These are phyloP conservation scores for Serripes groenlandicus DNA, from an alignment of 2,888 invertebrate species.

Conservation along the genomic window DNA sequence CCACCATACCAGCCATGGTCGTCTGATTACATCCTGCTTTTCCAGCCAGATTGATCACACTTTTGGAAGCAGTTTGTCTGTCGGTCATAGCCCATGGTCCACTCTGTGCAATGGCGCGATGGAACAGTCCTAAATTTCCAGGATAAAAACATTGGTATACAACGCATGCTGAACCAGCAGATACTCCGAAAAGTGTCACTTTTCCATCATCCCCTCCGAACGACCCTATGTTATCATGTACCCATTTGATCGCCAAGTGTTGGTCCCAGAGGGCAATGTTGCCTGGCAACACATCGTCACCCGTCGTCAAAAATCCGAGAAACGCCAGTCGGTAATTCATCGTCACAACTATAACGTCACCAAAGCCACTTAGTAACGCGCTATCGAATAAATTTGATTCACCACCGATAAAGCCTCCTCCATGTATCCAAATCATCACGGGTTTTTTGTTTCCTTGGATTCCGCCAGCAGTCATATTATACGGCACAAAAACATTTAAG, in stretches of 20 bases:
- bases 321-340: constrained; percentile 59
- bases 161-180: constrained; percentile 54
- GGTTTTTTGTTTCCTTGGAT: constrained; percentile 18
- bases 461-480: not conserved
- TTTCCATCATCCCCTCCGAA: constrained; percentile 47
- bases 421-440: constrained; percentile 61
- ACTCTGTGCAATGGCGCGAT: constrained; percentile 41
- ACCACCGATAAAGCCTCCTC: constrained; percentile 51
- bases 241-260: constrained; percentile 62
- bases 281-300: constrained; percentile 33
- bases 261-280: constrained; percentile 65
- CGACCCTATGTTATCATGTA: constrained; percentile 54
- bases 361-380: not conserved
- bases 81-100: constrained; percentile 31
- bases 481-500: constrained; percentile 4
- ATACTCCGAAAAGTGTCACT: constrained; percentile 62
- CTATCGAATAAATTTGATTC: constrained; percentile 5
- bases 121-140: constrained; percentile 51
- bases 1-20: not conserved
- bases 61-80: no score
- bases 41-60: not conserved
- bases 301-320: constrained; percentile 55
- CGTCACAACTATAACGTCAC: constrained; percentile 37
- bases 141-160: constrained; percentile 56
- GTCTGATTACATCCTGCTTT: not conserved